Percentiles rank a stretch among this genome's conserved stretches.
Conservation (phyloP, 2,797 vertebrate species). For the Coluber constrictor region DNA sequence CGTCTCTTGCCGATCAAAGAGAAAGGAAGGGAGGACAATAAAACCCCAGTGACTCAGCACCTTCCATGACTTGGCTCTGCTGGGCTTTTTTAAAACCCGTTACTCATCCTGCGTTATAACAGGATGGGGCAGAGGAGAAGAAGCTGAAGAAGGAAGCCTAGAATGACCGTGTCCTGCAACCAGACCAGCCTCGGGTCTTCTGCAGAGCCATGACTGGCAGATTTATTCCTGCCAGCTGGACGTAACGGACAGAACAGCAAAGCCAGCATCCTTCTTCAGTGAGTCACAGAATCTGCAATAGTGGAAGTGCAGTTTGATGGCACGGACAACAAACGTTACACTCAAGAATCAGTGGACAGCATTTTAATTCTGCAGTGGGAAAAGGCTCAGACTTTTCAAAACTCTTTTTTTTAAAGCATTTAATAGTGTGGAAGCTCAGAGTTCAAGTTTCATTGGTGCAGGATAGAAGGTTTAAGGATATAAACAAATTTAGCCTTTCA, state of each 20-base stretch:
- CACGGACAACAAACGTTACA: background rate
- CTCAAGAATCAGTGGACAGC: background rate
- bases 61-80: background rate
- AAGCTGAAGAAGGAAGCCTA: background rate
- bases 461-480: background rate
- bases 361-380: background rate
- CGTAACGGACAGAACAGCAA: background rate
- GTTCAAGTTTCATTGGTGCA: background rate
- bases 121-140: background rate
- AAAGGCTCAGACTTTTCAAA: background rate
- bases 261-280: background rate
- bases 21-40: background rate
- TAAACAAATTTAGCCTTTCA: slow-evolving; percentile 1
- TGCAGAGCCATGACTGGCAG: background rate
- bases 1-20: background rate
- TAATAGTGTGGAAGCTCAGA: background rate
- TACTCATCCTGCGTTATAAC: background rate
- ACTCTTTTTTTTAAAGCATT: background rate
- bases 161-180: background rate
- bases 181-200: background rate
- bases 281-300: background rate
- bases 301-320: background rate
- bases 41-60: background rate
- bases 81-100: background rate
- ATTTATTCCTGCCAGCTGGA: background rate